phyloP scores from a whole-genome alignment of 2,113 vertebrate species.

The Eublepharis macularius region DNA sequence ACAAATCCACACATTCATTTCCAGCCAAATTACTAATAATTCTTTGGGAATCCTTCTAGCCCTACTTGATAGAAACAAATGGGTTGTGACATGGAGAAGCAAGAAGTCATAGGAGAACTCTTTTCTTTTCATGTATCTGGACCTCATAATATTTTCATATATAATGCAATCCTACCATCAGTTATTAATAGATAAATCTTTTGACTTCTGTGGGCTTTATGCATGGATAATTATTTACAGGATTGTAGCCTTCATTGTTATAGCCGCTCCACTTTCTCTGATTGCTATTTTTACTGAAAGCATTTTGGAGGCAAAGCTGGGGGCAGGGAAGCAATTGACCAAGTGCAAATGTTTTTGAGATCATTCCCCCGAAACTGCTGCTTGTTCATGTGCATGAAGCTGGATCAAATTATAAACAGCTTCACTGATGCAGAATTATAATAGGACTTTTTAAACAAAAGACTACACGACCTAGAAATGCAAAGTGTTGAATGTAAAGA shows the following conservation, averaged over 20 bases:
- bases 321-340: neutral
- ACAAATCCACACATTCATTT: neutral
- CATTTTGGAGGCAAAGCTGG: neutral
- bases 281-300: neutral
- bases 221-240: neutral
- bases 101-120: neutral
- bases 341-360: constrained; percentile 1
- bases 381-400: neutral
- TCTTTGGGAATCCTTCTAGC: neutral
- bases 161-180: neutral
- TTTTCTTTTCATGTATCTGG: neutral
- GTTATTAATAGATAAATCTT: neutral
- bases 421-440: neutral
- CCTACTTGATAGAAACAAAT: neutral
- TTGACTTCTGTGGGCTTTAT: neutral
- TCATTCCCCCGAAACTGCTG: neutral
- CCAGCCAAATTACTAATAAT: neutral
- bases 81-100: neutral
- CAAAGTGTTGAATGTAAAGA: neutral
- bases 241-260: neutral
- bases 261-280: neutral
- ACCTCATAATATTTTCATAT: neutral
- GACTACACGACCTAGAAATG: neutral
- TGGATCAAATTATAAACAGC: neutral
- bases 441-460: neutral